Evolutionary conservation across 2,113 vertebrate genomes (phyloP).

Genomic region (Leptobrachium ailaonicum): DNA sequence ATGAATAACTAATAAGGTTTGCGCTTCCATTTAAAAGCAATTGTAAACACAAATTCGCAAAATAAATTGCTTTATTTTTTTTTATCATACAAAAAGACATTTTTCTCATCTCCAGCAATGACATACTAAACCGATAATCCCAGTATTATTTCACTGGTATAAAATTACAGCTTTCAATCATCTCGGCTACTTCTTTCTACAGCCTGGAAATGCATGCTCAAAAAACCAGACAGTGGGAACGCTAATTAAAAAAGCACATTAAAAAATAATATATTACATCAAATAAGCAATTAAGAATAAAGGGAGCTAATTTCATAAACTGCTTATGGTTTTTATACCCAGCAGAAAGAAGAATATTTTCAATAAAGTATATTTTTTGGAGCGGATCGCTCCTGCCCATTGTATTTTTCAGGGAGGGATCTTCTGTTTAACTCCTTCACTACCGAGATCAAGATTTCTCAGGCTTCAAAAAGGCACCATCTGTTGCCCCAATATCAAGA

Average conservation of each 20-base stretch:
- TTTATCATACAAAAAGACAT: conserved; percentile 29
- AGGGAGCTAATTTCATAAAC: conserved; percentile 38
- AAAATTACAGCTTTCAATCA: conserved; percentile 48
- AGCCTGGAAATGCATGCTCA: background rate
- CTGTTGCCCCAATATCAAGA: too few species aligned
- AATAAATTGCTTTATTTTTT: conserved; percentile 30
- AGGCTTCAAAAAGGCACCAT: too few species aligned
- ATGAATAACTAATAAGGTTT: conserved; percentile 34
- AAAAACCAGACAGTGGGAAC: conserved; percentile 16
- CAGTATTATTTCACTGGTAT: conserved; percentile 34
- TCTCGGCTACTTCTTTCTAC: conserved; percentile 1
- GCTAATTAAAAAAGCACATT: conserved; percentile 45
- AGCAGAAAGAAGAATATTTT: background rate
- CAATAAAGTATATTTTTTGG: conserved; percentile 10
- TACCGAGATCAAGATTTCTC: too few species aligned
- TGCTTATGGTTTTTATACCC: conserved; percentile 9
- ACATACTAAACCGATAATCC: conserved; percentile 24
- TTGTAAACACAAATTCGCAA: conserved; percentile 18
- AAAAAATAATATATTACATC: conserved; percentile 42
- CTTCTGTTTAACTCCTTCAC: background rate
- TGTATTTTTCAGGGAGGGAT: background rate
- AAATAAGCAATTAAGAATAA: conserved; percentile 45
- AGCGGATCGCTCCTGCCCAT: background rate
- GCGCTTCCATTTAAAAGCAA: background rate
- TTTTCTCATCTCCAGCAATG: conserved; percentile 29